phyloP scores from a whole-genome alignment of 1,140 invertebrate species.

The Bilobella aurantiaca region DNA sequence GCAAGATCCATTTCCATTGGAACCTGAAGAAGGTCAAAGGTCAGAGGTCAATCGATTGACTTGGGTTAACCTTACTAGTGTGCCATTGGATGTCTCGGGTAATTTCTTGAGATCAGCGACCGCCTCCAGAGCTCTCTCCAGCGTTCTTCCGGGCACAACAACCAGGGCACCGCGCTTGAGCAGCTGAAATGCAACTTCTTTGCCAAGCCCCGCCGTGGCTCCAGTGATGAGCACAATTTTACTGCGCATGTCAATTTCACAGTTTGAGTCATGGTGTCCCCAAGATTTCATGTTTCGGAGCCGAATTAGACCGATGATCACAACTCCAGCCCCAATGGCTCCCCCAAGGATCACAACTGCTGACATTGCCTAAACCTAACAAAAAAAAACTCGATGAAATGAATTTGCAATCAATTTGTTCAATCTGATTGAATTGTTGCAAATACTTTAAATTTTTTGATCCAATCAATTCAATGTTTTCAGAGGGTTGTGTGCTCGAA shows the following conservation, averaged over 20 bases:
- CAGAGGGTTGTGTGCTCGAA: too few relatives aligned
- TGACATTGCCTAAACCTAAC: neutral
- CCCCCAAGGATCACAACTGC: neutral
- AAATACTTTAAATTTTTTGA: too few relatives aligned
- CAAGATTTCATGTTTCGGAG: neutral
- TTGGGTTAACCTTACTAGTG: neutral
- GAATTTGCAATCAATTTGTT: too few relatives aligned
- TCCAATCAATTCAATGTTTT: too few relatives aligned
- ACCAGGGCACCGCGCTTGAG: neutral
- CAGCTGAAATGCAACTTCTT: neutral
- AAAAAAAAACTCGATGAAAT: too few relatives aligned
- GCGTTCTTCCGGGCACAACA: neutral
- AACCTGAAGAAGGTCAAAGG: constrained; percentile 1
- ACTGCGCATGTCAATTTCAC: neutral
- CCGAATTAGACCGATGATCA: neutral
- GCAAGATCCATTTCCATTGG: neutral
- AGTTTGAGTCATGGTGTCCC: neutral
- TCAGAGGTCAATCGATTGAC: neutral
- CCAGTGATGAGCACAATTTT: constrained; percentile 12
- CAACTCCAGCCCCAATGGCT: neutral
- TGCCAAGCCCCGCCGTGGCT: neutral
- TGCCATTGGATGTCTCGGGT: neutral
- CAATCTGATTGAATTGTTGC: too few relatives aligned
- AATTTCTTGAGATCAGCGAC: neutral
- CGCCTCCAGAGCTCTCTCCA: neutral